Base-by-base conservation (phyloP, 64 coral and sea anemone species). In the Trachythela sp. region DNA sequence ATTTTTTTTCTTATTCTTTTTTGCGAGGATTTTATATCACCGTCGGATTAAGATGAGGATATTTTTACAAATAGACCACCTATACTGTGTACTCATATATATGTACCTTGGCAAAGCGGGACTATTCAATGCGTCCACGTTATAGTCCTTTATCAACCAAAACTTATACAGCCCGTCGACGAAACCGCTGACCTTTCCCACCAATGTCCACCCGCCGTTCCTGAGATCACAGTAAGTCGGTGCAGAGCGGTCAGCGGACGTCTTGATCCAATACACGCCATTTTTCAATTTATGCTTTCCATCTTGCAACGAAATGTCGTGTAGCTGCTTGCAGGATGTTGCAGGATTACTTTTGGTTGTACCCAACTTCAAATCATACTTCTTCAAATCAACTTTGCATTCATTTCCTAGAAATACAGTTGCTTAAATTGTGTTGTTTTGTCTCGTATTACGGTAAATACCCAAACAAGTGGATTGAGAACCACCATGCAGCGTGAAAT, bases 201-300 rank as follows among this genome's bases (percentile, higher is more conserved):
- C 91, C 15, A 95, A 88, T 56, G 94, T 95, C 94, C 94, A 95
- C n/a, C 94, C 90, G 35, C 94, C 94, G 36, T 92, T 95, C 27
- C 86, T 70, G 91, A 95, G 92, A 22, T 95, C 94, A 41, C 94
- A 95, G 90, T 75, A 94, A 13, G 93, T 94, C 87, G 89, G 88
- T 13, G 52, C 86, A 31, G 67, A 64, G 13, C 76, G 48, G 48
- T 70, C 24, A 13, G 89, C 87, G 70, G 85, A 54, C 64, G 88
- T 95, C 48, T 92, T 95, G 75, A 95, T 85, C 94, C 94, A 95
- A 48, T 95, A 95, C 0, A 91, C 83, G 36, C 94, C 91, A 83
- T 92, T 93, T 80, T 90, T 85, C 1, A 77, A n/a, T 13, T 70
- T 42, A 13, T 92, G 52, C 80, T 89, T 88, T 0, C 83, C 40